phyloP scores from a whole-genome alignment of 2,888 invertebrate species.

The Epinotia brunnichana region DNA sequence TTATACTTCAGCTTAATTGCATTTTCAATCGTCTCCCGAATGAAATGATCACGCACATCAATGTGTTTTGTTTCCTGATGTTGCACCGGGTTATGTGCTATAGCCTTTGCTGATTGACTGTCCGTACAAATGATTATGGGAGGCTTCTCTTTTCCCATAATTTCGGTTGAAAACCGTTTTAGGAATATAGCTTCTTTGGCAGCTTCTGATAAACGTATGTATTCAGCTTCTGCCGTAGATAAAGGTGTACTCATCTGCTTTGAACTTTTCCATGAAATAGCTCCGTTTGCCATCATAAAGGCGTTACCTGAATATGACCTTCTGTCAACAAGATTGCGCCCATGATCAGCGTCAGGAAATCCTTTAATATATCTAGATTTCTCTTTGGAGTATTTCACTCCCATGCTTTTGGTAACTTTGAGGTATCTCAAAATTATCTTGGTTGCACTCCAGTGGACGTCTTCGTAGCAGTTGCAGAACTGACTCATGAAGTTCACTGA shows the following conservation, averaged over 20 bases:
- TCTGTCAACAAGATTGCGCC: not conserved
- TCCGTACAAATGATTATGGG: too few relatives aligned
- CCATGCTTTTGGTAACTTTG: not conserved
- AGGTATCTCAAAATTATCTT: not conserved
- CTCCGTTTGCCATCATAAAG: not conserved
- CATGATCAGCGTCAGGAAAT: constrained; percentile 5
- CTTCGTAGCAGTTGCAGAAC: constrained; percentile 2
- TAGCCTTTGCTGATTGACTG: not conserved
- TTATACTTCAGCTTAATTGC: too few relatives aligned
- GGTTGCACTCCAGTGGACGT: not conserved
- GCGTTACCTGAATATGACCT: not conserved
- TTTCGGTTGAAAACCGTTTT: not conserved
- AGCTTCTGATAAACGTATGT: not conserved
- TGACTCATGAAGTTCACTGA: constrained; percentile 6
- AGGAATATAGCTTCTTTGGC: not conserved
- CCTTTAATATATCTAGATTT: not conserved
- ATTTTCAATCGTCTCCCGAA: not conserved
- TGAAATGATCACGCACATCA: not conserved
- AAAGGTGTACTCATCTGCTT: too few relatives aligned
- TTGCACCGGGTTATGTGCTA: constrained; percentile 2
- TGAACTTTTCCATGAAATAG: too few relatives aligned
- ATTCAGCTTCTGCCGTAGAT: too few relatives aligned
- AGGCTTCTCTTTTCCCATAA: not conserved
- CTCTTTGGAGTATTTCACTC: not conserved
- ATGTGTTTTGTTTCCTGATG: not conserved